Evolutionary conservation across 2,888 invertebrate genomes (phyloP).

Genomic region (Glaucopsyche alexis): DNA sequence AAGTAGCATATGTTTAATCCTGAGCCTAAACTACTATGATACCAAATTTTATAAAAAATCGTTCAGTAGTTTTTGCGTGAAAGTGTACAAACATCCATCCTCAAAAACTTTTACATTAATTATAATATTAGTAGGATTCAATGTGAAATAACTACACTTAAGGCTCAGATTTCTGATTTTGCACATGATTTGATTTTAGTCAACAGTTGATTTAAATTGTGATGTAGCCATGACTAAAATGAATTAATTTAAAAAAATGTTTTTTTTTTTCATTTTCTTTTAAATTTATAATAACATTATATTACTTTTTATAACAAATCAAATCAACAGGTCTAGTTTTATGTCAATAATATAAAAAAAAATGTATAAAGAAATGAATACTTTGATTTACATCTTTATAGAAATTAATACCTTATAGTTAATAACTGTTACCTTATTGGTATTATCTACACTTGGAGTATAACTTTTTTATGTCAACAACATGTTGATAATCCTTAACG

Average conservation of each 20-base stretch:
- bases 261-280: too few relatives aligned
- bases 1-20: too few relatives aligned
- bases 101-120: too few relatives aligned
- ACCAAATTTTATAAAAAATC: too few relatives aligned
- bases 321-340: constrained; percentile 18
- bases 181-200: not conserved
- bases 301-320: not conserved
- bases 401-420: not conserved
- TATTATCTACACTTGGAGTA: not conserved
- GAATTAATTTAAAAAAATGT: too few relatives aligned
- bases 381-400: not conserved
- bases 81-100: too few relatives aligned
- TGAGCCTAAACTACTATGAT: too few relatives aligned
- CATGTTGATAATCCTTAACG: not conserved
- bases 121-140: too few relatives aligned
- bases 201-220: constrained; percentile 6
- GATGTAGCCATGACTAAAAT: not conserved
- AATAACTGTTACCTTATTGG: not conserved
- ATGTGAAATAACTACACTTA: not conserved
- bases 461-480: constrained; percentile 9
- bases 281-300: not conserved
- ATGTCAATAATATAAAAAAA: not conserved
- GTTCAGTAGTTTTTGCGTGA: too few relatives aligned
- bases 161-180: not conserved
- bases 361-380: constrained; percentile 3